A percentile compares a stretch with the other conserved stretches of the same genome.
Conservation (phyloP, 2,113 vertebrate genomes). For the Hoplias malabaricus region DNA sequence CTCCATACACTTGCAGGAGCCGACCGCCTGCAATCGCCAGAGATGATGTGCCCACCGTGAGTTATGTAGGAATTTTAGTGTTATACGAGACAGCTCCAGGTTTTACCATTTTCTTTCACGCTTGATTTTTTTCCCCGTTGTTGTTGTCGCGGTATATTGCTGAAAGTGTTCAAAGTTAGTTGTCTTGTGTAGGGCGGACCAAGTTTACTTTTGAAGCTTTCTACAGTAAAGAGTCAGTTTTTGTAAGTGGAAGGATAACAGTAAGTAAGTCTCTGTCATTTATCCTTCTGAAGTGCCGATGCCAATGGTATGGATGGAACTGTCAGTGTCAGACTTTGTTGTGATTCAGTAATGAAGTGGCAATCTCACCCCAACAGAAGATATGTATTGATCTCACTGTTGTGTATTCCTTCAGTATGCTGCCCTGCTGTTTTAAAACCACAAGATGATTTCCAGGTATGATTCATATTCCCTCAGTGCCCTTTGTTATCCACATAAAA, state of each 20-base stretch:
- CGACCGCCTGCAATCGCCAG: constrained; percentile 52
- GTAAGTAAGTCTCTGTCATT: background rate
- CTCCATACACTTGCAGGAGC: constrained; percentile 33
- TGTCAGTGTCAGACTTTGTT: background rate
- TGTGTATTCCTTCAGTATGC: background rate
- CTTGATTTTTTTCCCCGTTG: constrained; percentile 51
- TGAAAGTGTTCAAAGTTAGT: constrained; percentile 81
- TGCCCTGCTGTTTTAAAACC: constrained; percentile 30
- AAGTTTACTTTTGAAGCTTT: constrained; percentile 48
- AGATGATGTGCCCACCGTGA: constrained; percentile 95
- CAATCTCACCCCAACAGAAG: background rate
- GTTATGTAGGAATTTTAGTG: constrained; percentile 93
- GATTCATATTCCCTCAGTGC: constrained; percentile 61
- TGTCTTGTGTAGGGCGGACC: constrained; percentile 59
- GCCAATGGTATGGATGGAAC: constrained; percentile 10
- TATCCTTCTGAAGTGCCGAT: background rate
- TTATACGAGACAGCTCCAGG: constrained; percentile 87
- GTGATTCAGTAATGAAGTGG: constrained; percentile 22
- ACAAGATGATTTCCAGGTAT: constrained; percentile 16
- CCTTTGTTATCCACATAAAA: constrained; percentile 57
- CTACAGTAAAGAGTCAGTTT: background rate
- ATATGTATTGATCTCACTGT: constrained; percentile 23
- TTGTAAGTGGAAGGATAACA: background rate
- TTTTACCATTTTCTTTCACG: constrained; percentile 48
- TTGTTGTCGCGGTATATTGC: constrained; percentile 61